Evolutionary conservation across 1,140 invertebrate genomes (phyloP), one percentile per base, ranked within the genome.

Genomic region (Sitobion miscanthi): DNA sequence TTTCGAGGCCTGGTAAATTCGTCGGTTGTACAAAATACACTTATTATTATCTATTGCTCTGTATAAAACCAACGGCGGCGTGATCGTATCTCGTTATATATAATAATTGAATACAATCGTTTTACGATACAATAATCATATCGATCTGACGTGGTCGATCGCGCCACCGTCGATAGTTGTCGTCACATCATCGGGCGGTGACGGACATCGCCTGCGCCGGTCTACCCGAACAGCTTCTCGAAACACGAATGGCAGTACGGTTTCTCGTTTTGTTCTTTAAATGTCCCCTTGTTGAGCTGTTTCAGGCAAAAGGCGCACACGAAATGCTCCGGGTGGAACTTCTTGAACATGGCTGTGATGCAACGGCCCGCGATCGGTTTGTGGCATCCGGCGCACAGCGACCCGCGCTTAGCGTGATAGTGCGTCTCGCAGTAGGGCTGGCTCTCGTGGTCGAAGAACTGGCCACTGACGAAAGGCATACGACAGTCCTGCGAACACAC

Each of bases 261-360:
- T 95, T 99, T 99, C 95, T 99, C 99, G 95, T 99, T 99, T 95
- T 99, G 98, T 95, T 99, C 98, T 95, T 99, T 99, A 95, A 99
- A 99, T 1, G 99, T 99, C 94, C 99, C 97, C 95, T 99, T 99
- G 95, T 99, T 99, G 92, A 99, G 96, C 95, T 99, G 99, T 95
- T 99, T 98, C 94, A 99, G 96, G 95, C 99, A 99, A 96, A 99
- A 99, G 3, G 99, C 98, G 95, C 99, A 99, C 1, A 99, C 98
- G 95, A 99, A 99, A 96, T 99, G 99, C 95, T 99, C 99, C 0
- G 99, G 99, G 95, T 99, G 99, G 96, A 99, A 99, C 96, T 99
- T 99, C 90, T 98, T 96, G 95, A 99, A 99, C 99, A 99, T 99
- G 92, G 99, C 99, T 6, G 99, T 99, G 95, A 99, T 99, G 95